A percentile compares a stretch with the other conserved stretches of the same genome.
Conservation (phyloP, 2,797 vertebrate genomes). For the Spea hammondii region DNA sequence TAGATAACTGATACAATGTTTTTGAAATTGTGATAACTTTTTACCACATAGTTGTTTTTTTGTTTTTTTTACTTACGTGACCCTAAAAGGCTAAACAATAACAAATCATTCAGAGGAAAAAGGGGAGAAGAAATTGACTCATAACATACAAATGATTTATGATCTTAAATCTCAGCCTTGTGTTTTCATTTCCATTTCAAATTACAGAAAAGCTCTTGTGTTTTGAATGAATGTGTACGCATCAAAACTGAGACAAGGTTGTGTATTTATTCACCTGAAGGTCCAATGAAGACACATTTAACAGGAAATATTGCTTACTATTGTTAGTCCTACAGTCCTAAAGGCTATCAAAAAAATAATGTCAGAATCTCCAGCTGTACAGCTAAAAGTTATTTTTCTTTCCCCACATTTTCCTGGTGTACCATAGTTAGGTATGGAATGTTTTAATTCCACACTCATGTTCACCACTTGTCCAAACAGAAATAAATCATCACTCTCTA, state of each 20-base stretch:
- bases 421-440: conserved; percentile 59
- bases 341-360: not conserved
- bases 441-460: conserved; percentile 70
- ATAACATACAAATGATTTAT: too few relatives aligned
- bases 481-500: conserved; percentile 73
- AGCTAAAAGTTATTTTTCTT: not conserved
- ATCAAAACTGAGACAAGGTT: not conserved
- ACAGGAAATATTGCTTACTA: not conserved
- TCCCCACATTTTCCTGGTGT: not conserved
- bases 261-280: not conserved
- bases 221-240: not conserved
- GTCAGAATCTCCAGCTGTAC: not conserved
- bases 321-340: not conserved
- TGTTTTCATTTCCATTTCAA: not conserved
- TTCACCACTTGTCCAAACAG: conserved; percentile 87
- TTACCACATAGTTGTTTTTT: too few relatives aligned
- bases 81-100: too few relatives aligned
- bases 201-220: not conserved
- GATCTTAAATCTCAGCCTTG: too few relatives aligned
- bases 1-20: too few relatives aligned
- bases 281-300: too few relatives aligned
- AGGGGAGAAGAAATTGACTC: too few relatives aligned
- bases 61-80: too few relatives aligned
- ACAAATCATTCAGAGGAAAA: too few relatives aligned
- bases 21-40: too few relatives aligned